Evolutionary conservation across 2,113 vertebrate species (phyloP).

Genomic region (Anthoscopus minutus): DNA sequence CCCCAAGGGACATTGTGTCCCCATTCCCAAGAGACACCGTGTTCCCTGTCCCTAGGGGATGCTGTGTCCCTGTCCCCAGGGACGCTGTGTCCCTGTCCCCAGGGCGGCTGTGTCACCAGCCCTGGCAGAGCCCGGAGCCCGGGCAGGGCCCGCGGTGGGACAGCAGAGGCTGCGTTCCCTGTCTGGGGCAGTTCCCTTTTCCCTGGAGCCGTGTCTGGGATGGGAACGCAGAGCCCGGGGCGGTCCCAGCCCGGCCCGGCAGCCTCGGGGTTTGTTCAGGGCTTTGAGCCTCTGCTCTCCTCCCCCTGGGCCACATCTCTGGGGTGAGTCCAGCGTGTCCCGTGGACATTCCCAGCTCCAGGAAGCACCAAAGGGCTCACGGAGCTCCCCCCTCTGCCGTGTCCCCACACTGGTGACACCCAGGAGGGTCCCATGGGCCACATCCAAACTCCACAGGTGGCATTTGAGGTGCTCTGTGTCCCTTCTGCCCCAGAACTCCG

Average conservation of each 20-base stretch:
- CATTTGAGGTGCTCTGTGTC: neutral
- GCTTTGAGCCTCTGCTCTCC: neutral
- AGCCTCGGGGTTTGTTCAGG: neutral
- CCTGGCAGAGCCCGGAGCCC: too few species aligned
- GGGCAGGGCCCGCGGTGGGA: neutral
- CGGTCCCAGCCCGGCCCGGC: neutral
- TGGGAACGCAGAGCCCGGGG: neutral
- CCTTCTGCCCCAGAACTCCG: neutral
- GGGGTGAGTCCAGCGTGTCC: neutral
- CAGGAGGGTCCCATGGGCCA: fast-evolving
- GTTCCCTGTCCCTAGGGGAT: fast-evolving
- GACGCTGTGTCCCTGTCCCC: too few species aligned
- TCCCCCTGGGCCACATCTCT: too few species aligned
- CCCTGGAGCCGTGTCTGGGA: neutral
- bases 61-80: neutral
- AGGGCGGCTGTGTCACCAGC: too few species aligned
- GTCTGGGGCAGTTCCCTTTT: neutral
- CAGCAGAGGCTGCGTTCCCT: neutral
- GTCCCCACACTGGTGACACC: neutral
- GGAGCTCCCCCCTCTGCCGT: neutral
- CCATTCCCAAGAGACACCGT: fast-evolving
- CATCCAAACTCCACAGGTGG: fast-evolving
- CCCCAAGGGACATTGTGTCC: fast-evolving
- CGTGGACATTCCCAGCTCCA: fast-evolving
- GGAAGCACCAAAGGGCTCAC: fast-evolving